Evolutionary conservation across 2,797 vertebrate genomes (phyloP), one percentile per base, ranked within the genome.

Genomic region (Hydrolagus colliei): DNA sequence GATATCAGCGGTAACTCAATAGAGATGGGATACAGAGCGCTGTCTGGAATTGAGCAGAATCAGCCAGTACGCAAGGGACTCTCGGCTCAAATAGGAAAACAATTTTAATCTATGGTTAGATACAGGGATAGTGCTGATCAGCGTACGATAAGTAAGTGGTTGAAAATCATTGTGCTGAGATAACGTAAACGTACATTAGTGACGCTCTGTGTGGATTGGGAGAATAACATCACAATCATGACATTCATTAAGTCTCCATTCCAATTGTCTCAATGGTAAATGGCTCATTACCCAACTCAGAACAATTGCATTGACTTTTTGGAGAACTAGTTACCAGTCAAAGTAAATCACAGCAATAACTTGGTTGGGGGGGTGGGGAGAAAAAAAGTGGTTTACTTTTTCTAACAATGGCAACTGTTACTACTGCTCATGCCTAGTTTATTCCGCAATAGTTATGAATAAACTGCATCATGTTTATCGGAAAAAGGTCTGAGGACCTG

Each of bases 21-120:
- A 6, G 41, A 52, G 41, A 52, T 52, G 41, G 41, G 41, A 52
- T 52, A 52, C 1, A 6, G 41, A 52, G 41, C 6, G 41, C 41
- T 52, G 41, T 52, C 41, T 52, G 41, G 41, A 52, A 52, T 52
- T 52, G 41, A 52, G 41, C 79, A 82, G 79, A 82, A 68, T 68
- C 63, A 82, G 27, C 16, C 27, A 32, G 22, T n/a, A 82, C 62
- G 68, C 14, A 82, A 82, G 35, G 20, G 79, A 67, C 14, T 18
- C 79, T 82, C 35, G 18, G 13, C 63, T 41, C 63, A 32, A 82
- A 82, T 65, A 82, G 79, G 79, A 82, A 82, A 82, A 82, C 79
- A 82, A 27, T 20, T 35, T 77, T 82, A 67, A 82, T 82, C 79
- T 82, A 68, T 27, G 68, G 63, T 18, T 67, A 82, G 79, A 68